These are phyloP conservation scores for Sus cebifrons DNA, from an alignment of 2,797 vertebrate species.

Conservation along the genomic window DNA sequence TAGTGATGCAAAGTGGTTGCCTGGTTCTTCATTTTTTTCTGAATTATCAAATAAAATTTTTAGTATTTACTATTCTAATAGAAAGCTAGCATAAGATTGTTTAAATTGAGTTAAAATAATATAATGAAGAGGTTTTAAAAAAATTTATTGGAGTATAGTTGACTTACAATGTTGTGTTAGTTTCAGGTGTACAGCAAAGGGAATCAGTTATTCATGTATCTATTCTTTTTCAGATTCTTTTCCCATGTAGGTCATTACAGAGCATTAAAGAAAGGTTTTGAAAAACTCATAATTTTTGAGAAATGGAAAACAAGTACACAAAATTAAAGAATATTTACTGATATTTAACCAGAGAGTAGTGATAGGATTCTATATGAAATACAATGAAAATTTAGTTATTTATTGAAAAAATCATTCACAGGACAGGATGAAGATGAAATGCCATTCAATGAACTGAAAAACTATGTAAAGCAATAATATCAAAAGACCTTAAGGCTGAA, in stretches of 20 bases:
- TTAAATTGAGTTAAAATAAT: constrained; percentile 53
- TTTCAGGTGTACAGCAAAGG: too few species aligned
- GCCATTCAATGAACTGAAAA: constrained; percentile 60
- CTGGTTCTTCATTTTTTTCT: background rate
- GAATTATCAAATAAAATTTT: constrained; percentile 53
- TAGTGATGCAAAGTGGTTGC: background rate
- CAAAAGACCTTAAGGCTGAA: constrained; percentile 53
- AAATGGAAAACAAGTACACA: constrained; percentile 45
- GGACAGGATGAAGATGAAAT: constrained; percentile 40
- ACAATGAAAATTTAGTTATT: constrained; percentile 50
- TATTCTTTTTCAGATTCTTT: too few species aligned
- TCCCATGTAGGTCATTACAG: too few species aligned
- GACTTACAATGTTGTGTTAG: too few species aligned
- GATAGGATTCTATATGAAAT: constrained; percentile 47
- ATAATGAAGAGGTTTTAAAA: background rate
- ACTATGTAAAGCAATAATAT: constrained; percentile 49
- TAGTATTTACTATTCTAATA: background rate
- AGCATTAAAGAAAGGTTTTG: too few species aligned
- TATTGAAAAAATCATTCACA: constrained; percentile 62
- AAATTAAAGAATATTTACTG: constrained; percentile 1
- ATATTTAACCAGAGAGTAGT: constrained; percentile 20
- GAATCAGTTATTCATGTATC: too few species aligned
- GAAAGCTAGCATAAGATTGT: background rate
- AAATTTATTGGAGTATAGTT: too few species aligned
- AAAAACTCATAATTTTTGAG: background rate